Evolutionary conservation across 2,113 vertebrate species (phyloP).

Genomic region (Patagioenas fasciata): DNA sequence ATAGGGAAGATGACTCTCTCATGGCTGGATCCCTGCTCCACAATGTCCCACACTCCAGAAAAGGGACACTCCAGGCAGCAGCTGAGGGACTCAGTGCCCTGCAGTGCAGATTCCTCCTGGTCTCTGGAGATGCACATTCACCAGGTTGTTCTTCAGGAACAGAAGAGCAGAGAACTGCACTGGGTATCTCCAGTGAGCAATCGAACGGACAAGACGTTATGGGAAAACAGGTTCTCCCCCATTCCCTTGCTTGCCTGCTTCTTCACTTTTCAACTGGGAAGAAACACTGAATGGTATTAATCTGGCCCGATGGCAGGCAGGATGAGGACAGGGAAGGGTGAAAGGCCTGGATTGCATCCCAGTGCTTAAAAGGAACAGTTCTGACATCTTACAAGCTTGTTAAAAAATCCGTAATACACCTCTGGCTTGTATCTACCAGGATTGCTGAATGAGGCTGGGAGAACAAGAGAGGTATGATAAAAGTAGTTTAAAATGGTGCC

Average conservation of each 20-base stretch:
- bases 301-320: not conserved
- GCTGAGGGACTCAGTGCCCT: not conserved
- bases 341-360: not conserved
- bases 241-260: not conserved
- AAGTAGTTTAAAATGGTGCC: not conserved
- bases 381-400: not conserved
- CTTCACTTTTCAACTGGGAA: not conserved
- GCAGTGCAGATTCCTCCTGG: not conserved
- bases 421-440: not conserved
- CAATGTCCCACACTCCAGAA: not conserved
- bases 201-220: not conserved
- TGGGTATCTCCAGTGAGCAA: not conserved
- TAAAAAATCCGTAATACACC: not conserved
- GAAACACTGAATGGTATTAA: not conserved
- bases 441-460: not conserved
- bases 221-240: not conserved
- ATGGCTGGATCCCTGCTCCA: not conserved
- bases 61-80: not conserved
- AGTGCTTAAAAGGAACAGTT: not conserved
- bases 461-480: not conserved
- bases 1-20: not conserved
- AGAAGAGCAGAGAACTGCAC: not conserved
- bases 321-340: not conserved
- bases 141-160: not conserved
- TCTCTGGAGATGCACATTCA: not conserved